A percentile compares a stretch with the other conserved stretches of the same genome.
These are phyloP conservation scores for Euspilapteryx auroguttella DNA, from an alignment of 2,888 invertebrate species.

Conservation along the genomic window DNA sequence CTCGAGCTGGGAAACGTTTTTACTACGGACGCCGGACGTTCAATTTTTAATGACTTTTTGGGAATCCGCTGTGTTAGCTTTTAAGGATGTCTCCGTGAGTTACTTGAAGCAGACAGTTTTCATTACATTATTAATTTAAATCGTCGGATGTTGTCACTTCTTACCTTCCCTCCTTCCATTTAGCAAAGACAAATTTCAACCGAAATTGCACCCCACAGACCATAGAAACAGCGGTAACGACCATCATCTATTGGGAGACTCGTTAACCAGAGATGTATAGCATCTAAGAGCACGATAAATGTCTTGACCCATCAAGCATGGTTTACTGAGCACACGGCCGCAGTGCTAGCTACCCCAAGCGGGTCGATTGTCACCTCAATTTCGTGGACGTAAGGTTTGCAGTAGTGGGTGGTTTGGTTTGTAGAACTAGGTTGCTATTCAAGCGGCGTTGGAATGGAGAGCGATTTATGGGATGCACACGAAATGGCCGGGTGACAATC, in stretches of 20 bases:
- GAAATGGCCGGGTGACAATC: background rate
- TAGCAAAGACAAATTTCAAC: too few species aligned
- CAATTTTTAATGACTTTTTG: constrained; percentile 4
- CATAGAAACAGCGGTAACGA: too few species aligned
- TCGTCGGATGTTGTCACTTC: too few species aligned
- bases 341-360: background rate
- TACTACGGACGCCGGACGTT: constrained; percentile 1
- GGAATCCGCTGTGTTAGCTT: too few species aligned
- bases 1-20: background rate
- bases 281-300: background rate
- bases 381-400: background rate
- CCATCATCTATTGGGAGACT: constrained; percentile 2
- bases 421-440: background rate
- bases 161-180: too few species aligned
- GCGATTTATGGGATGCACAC: background rate
- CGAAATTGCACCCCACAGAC: too few species aligned
- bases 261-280: background rate
- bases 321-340: background rate
- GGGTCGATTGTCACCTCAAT: too few species aligned
- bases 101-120: too few species aligned
- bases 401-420: background rate
- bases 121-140: too few species aligned
- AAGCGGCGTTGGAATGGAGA: background rate
- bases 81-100: too few species aligned
- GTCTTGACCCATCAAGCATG: background rate